phyloP scores from a whole-genome alignment of 2,797 vertebrate species.

The Luscinia luscinia region DNA sequence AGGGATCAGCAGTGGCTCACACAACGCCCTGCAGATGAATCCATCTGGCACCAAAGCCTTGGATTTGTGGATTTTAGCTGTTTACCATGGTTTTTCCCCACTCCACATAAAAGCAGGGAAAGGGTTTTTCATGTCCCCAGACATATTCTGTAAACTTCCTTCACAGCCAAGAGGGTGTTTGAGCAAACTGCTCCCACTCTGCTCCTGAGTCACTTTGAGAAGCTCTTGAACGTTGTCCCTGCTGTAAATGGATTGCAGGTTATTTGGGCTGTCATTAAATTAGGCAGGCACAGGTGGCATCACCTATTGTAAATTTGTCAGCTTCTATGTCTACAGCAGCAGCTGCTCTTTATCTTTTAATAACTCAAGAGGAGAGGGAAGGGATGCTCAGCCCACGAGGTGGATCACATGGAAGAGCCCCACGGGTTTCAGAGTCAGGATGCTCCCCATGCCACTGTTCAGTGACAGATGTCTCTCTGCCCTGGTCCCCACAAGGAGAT shows the following conservation, averaged over 20 bases:
- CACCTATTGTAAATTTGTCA: conserved; percentile 43
- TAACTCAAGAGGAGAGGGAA: neutral
- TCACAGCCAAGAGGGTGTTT: neutral
- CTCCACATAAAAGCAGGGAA: neutral
- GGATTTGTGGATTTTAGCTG: neutral
- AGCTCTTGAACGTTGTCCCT: neutral
- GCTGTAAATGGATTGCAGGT: conserved; percentile 3
- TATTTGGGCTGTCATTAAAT: conserved; percentile 41
- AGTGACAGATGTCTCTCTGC: neutral
- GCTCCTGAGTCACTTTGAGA: neutral
- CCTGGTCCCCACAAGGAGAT: neutral
- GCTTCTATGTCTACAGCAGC: neutral
- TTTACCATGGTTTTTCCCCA: neutral
- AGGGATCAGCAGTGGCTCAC: neutral
- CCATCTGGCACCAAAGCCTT: neutral
- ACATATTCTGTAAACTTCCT: neutral
- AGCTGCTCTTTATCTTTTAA: conserved; percentile 33
- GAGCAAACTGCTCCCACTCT: neutral
- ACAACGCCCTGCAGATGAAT: neutral
- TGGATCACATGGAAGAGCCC: neutral
- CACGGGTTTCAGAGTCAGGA: neutral
- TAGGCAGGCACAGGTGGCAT: conserved; percentile 48
- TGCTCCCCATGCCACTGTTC: neutral
- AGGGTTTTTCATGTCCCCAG: neutral
- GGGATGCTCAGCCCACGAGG: neutral